Conservation (phyloP, 64 coral and sea anemone species). For the Montipora capricornis region DNA sequence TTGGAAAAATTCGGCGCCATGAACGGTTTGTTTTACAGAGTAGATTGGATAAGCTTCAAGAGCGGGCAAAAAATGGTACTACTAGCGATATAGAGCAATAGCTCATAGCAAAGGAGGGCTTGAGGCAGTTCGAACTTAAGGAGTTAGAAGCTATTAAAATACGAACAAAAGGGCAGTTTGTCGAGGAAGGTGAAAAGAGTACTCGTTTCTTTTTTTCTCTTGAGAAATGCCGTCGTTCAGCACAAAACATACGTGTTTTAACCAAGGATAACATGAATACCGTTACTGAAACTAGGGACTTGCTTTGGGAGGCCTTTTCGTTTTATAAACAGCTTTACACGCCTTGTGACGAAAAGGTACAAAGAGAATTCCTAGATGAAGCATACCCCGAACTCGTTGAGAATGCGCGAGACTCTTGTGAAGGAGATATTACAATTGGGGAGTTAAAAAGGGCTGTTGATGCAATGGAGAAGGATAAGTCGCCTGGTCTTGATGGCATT, state of each 20-base stretch:
- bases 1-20: background rate
- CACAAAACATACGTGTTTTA: background rate
- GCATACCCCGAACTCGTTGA: background rate
- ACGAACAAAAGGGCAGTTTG: background rate
- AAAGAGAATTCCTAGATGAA: no score
- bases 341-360: no score
- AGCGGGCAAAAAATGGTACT: background rate
- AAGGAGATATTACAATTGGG: background rate
- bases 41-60: background rate
- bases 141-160: slow-evolving; percentile 31
- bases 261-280: slow-evolving; percentile 12
- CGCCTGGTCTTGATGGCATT: slow-evolving; percentile 1
- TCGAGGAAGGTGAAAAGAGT: slow-evolving; percentile 1
- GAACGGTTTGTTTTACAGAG: background rate
- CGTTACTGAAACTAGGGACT: background rate
- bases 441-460: background rate
- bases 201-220: background rate
- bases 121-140: background rate
- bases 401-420: background rate
- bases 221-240: slow-evolving; percentile 11
- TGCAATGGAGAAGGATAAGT: background rate
- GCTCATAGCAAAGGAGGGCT: slow-evolving; percentile 1
- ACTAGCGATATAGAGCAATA: slow-evolving; percentile 21
- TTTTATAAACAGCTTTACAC: no score
- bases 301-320: background rate